phyloP scores from a whole-genome alignment of 1,140 invertebrate species.

The Drosophila jambulina region DNA sequence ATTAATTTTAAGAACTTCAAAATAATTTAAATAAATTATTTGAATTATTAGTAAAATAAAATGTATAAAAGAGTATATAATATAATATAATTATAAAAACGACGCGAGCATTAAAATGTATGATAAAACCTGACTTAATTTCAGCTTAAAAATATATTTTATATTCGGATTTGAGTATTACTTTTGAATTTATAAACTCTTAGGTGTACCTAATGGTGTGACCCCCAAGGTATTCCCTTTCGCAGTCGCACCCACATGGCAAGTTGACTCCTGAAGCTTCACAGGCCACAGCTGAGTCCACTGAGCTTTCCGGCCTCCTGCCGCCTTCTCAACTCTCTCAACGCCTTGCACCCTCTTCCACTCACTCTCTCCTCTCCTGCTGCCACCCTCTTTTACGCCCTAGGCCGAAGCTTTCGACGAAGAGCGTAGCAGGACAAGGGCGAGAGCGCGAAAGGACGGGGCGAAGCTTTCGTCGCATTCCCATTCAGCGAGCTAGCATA shows the following conservation, averaged over 20 bases:
- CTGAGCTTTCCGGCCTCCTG: constrained; percentile 40
- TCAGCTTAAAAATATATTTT: too few species aligned
- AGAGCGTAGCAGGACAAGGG: not conserved
- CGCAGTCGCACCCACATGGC: constrained; percentile 40
- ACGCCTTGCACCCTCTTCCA: not conserved
- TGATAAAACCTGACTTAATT: too few species aligned
- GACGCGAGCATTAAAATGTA: too few species aligned
- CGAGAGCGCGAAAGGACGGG: not conserved
- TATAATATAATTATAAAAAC: too few species aligned
- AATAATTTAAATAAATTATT: too few species aligned
- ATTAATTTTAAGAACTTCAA: too few species aligned
- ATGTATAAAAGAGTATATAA: too few species aligned
- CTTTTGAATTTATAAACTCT: not conserved
- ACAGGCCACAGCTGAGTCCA: constrained; percentile 49
- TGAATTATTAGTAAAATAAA: too few species aligned
- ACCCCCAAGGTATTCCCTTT: constrained; percentile 3
- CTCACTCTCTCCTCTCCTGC: not conserved
- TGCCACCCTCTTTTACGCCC: not conserved
- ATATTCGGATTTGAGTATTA: not conserved
- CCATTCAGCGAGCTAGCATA: constrained; percentile 61
- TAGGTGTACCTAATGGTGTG: not conserved
- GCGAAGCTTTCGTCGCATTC: constrained; percentile 42
- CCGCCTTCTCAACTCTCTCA: not conserved
- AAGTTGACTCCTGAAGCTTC: constrained; percentile 62
- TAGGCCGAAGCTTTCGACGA: constrained; percentile 11